Evolutionary conservation across 2,113 vertebrate genomes (phyloP), one percentile per base, ranked within the genome.

Genomic region (Labeo rohita): DNA sequence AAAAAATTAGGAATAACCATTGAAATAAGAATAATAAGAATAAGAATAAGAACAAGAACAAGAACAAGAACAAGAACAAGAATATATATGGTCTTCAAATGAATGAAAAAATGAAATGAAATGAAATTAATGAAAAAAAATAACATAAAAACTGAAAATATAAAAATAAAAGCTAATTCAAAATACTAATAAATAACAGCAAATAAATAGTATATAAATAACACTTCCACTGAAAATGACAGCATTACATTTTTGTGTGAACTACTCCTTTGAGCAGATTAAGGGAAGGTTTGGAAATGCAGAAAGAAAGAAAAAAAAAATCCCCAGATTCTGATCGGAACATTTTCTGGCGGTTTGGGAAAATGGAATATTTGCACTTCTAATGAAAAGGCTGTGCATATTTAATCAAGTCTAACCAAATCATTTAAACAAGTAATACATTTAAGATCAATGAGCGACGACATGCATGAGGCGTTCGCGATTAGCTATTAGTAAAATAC

Each of bases 321-420:
- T 36, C 12, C 28, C 23, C 61, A 11, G 21, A 34, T 9, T 70
- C 34, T 83, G 80, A 86, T 78, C 28, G 74, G 18, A 45, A 61
- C 8, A 34, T 43, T 47, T 9, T 75, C 10, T 43, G 16, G 13
- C 2, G 23, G 15, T 70, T 56, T 59, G 47, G 43, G 8, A 73
- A 73, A 39, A 39, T 59, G 4, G 6, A 68, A 81, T 80, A 52
- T 81, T 82, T 76, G 39, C 54, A n/a, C 81, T 85, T 36, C 43
- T 39, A 80, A 87, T 78, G 61, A 89, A 89, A 85, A 59, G 28
- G 52, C 45, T 36, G 47, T 10, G 80, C 82, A 81, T 45, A 89
- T 86, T 76, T 84, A 84, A 86, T 73, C 82, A 70, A 63, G 76
- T 43, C 77, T 77, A 59, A 87, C 63, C 50, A 77, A 81, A 66